Evolutionary conservation across 1,140 invertebrate genomes (phyloP).

Genomic region (Ditylenchus dipsaci): DNA sequence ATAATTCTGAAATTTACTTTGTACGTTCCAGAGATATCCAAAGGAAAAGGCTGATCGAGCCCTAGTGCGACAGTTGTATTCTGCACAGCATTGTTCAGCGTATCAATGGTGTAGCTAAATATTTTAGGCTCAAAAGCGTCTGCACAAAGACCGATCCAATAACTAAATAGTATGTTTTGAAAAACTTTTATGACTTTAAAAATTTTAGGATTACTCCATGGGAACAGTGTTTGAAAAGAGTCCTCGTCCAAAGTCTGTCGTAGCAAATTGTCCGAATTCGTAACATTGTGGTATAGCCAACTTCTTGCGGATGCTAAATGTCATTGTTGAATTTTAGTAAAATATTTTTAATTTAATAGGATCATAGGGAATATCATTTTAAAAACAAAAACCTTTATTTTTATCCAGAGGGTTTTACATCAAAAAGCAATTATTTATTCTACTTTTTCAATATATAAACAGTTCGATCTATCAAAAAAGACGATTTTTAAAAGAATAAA

Average conservation of each 20-base stretch:
- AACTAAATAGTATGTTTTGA: neutral
- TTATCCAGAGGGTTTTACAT: too few relatives aligned
- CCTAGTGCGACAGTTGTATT: neutral
- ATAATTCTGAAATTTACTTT: too few relatives aligned
- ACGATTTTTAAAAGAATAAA: too few relatives aligned
- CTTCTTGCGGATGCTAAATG: neutral
- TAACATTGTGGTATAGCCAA: neutral
- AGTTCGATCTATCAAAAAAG: too few relatives aligned
- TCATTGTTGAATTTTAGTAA: too few relatives aligned
- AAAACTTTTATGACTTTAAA: too few relatives aligned
- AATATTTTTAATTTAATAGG: too few relatives aligned
- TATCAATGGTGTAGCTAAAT: neutral
- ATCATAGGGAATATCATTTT: too few relatives aligned
- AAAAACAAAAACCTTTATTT: too few relatives aligned
- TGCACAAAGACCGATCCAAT: neutral
- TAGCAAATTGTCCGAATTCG: neutral
- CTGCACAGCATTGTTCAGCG: neutral
- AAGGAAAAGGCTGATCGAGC: neutral
- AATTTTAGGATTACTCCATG: neutral
- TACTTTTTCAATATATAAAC: too few relatives aligned
- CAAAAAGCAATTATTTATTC: too few relatives aligned
- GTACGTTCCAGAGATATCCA: too few relatives aligned
- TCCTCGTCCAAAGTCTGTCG: neutral
- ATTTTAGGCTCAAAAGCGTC: neutral
- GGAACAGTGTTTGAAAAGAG: neutral